Conservation (phyloP, 2,888 invertebrate genomes). For the Odontothrips loti region DNA sequence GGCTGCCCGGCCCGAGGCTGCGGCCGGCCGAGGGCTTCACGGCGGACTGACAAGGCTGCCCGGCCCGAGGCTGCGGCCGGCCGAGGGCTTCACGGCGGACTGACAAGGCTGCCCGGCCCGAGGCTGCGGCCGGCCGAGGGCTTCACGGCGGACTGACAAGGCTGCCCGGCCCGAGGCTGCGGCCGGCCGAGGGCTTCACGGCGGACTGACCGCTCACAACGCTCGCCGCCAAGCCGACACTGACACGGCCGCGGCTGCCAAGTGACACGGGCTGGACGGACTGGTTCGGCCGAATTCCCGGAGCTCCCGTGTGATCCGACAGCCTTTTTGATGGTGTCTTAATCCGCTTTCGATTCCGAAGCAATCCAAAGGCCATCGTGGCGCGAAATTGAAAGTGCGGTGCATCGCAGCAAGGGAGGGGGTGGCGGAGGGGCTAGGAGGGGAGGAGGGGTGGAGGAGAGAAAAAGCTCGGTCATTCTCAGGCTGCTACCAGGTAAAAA, state of each 20-base stretch:
- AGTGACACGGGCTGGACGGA: neutral
- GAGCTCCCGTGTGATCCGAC: neutral
- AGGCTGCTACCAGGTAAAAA: neutral
- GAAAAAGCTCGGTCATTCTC: neutral
- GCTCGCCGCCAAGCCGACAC: neutral
- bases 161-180: too few species aligned
- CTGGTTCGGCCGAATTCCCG: too few species aligned
- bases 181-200: too few species aligned
- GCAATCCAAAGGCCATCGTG: conserved; percentile 15
- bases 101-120: too few species aligned
- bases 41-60: too few species aligned
- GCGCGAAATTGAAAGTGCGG: conserved; percentile 20
- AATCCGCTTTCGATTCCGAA: conserved; percentile 20
- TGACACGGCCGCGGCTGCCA: neutral
- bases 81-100: too few species aligned
- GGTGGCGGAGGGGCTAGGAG: neutral
- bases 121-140: too few species aligned
- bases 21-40: too few species aligned
- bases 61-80: too few species aligned
- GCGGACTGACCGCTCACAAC: neutral
- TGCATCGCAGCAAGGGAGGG: neutral
- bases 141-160: too few species aligned
- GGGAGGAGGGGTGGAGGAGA: neutral
- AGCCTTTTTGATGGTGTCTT: neutral
- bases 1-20: too few species aligned